Evolutionary conservation across 2,888 invertebrate species (phyloP), one percentile per base, ranked within the genome.

Genomic region (Cryptophagus acutangulus): DNA sequence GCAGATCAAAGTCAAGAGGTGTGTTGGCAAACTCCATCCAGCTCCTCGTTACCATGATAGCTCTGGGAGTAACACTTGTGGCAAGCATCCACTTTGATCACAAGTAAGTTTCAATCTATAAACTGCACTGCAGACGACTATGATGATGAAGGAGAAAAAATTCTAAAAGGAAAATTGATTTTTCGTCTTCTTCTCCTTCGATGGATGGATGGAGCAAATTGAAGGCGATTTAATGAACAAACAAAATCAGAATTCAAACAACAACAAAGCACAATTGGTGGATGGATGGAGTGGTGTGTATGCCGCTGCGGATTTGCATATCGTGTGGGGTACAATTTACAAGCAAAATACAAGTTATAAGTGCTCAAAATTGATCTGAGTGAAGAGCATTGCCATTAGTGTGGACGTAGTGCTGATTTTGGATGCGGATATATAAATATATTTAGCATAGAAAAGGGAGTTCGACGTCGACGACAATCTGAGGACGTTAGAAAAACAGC

Each of bases 401-500:
- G 52, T 49, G 52, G 49, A 49, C 51, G 45, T 36, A 49, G 5
- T 38, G 44, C 49, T n/a, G n/a, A n/a, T n/a, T n/a, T n/a, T n/a
- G n/a, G n/a, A n/a, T n/a, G 47, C 45, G 51, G 44, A n/a, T n/a
- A n/a, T n/a, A n/a, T n/a, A n/a, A n/a, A n/a, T n/a, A n/a, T n/a
- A n/a, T n/a, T 35, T 36, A 49, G 38, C 34, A 39, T 26, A 25
- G 8, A 16, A 26, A 29, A 24, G 45, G 48, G 52, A 48, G 47
- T 44, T 38, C 45, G n/a, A n/a, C n/a, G n/a, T n/a, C n/a, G n/a
- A n/a, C n/a, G 48, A 54, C 50, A 49, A 53, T 54, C 52, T 47
- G 55, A 57, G 58, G 59, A 58, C 54, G 58, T 55, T 62, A 59
- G 65, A 65, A 65, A 65, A 65, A 65, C 65, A 65, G 63, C 59